These are phyloP conservation scores for Antigone vipio DNA, from an alignment of 2,113 vertebrate genomes.

Conservation along the genomic window DNA sequence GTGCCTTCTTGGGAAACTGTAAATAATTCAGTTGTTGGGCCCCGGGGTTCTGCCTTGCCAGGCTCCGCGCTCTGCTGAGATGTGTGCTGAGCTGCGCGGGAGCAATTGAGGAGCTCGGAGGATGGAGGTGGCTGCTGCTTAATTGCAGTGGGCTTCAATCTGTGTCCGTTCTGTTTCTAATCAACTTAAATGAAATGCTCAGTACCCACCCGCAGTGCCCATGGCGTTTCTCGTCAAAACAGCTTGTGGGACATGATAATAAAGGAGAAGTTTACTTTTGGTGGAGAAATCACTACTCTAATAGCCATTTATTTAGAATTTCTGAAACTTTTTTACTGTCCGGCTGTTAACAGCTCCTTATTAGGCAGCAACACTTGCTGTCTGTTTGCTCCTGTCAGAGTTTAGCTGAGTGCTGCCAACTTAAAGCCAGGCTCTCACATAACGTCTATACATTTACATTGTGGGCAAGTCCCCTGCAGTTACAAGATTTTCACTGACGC, in stretches of 20 bases:
- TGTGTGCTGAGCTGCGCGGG: background rate
- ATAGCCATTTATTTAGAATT: background rate
- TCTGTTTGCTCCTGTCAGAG: background rate
- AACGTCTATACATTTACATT: background rate
- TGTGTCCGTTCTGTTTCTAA: background rate
- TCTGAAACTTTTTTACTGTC: background rate
- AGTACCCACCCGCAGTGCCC: accelerated
- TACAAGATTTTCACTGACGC: background rate
- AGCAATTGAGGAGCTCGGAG: background rate
- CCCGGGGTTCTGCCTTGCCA: background rate
- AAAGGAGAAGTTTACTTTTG: background rate
- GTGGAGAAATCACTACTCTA: background rate
- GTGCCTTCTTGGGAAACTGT: background rate
- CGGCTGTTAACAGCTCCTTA: background rate
- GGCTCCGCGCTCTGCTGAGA: background rate
- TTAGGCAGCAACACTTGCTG: background rate
- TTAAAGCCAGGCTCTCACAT: background rate
- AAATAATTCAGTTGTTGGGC: background rate
- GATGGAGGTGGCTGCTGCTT: background rate
- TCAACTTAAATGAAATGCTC: background rate
- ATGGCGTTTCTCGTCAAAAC: background rate
- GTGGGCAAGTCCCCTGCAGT: background rate
- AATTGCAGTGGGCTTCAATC: background rate
- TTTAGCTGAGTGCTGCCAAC: background rate
- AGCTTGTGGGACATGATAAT: background rate